Conservation (phyloP, 2,797 vertebrate species). For the Basileuterus tristriatus region DNA sequence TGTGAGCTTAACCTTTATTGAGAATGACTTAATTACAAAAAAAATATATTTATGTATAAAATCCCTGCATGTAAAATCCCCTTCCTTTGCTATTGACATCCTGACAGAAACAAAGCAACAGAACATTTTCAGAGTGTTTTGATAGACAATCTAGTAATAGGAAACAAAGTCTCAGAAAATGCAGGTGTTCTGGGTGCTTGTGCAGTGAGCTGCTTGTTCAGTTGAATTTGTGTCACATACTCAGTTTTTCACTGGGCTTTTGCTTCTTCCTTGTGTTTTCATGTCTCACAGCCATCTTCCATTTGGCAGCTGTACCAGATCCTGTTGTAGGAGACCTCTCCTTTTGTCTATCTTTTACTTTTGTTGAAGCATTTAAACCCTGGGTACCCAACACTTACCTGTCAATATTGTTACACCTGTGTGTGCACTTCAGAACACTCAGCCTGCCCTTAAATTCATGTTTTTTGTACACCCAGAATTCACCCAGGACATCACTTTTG, state of each 20-base stretch:
- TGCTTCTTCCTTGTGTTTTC: not conserved
- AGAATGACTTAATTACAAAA: slow-evolving; percentile 77
- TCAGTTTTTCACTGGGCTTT: not conserved
- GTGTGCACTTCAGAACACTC: not conserved
- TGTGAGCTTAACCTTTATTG: slow-evolving; percentile 71
- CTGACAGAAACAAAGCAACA: slow-evolving; percentile 16
- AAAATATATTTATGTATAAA: slow-evolving; percentile 80
- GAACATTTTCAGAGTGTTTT: not conserved
- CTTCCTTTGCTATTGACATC: slow-evolving; percentile 49
- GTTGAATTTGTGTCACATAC: not conserved
- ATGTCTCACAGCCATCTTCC: not conserved
- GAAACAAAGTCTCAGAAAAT: not conserved
- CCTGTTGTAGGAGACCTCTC: not conserved
- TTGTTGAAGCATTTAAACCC: not conserved
- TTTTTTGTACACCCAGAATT: not conserved
- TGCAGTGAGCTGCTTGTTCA: not conserved
- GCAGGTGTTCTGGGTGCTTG: not conserved
- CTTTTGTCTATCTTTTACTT: not conserved
- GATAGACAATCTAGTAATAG: not conserved
- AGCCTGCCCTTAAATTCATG: not conserved
- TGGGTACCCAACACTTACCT: not conserved
- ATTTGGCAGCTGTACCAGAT: not conserved
- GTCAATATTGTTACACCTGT: not conserved
- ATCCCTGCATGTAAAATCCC: slow-evolving; percentile 75
- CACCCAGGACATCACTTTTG: not conserved